Evolutionary conservation across 2,797 vertebrate species (phyloP).

Genomic region (Anguilla megastoma): DNA sequence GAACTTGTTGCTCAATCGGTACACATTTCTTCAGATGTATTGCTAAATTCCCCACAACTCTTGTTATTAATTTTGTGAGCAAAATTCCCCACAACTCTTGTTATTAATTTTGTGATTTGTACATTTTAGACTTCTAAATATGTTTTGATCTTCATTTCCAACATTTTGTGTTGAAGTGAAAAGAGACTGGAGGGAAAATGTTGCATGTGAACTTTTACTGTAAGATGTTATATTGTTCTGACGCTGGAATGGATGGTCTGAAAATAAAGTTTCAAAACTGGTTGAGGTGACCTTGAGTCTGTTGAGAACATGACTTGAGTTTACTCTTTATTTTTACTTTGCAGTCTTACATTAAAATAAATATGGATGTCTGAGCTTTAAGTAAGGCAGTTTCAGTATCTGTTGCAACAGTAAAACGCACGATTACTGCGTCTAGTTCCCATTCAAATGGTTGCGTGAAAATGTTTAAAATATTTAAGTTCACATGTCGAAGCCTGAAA

Average conservation of each 20-base stretch:
- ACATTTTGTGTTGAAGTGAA: neutral
- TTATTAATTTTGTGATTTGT: neutral
- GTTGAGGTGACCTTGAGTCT: neutral
- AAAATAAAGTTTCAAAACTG: neutral
- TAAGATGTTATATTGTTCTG: neutral
- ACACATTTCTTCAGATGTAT: neutral
- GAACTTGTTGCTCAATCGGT: neutral
- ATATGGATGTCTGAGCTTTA: neutral
- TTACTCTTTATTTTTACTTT: neutral
- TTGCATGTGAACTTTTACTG: neutral
- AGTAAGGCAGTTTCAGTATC: neutral
- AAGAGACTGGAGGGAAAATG: neutral
- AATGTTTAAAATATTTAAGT: neutral
- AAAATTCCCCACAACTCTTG: neutral
- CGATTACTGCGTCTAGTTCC: neutral
- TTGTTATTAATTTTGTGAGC: neutral
- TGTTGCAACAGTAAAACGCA: neutral
- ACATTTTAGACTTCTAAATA: neutral
- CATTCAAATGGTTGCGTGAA: neutral
- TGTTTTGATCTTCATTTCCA: neutral
- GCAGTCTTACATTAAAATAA: neutral
- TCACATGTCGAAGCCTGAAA: neutral
- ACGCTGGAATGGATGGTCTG: neutral
- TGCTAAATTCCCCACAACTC: neutral
- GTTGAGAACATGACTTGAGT: neutral